Evolutionary conservation across 2,888 invertebrate genomes (phyloP).

Genomic region (Caenorhabditis imperialis): DNA sequence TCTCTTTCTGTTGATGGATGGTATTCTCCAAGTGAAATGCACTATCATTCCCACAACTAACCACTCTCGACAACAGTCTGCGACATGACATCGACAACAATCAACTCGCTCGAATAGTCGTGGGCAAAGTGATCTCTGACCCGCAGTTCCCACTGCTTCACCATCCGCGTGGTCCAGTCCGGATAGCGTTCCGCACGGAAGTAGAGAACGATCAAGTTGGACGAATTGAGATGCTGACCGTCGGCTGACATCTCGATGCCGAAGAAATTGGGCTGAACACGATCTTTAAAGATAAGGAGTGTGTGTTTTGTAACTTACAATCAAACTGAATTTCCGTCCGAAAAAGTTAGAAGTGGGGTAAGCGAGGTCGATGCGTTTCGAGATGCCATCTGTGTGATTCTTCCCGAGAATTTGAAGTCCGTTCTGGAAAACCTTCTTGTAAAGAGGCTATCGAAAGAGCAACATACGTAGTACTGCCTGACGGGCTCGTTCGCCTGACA

Average conservation of each 20-base stretch:
- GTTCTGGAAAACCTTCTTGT: conserved; percentile 60
- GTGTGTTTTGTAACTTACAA: conserved; percentile 28
- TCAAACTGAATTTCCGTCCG: conserved; percentile 52
- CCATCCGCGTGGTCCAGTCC: conserved; percentile 61
- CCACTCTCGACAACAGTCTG: conserved; percentile 58
- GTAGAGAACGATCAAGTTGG: conserved; percentile 59
- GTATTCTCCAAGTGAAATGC: no score
- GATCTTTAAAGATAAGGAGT: no score
- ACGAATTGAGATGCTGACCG: conserved; percentile 49
- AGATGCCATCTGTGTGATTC: conserved; percentile 46
- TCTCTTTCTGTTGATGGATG: background rate
- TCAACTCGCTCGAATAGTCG: conserved; percentile 46
- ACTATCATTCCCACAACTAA: conserved; percentile 18
- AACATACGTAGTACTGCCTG: conserved; percentile 56
- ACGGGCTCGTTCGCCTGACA: conserved; percentile 73
- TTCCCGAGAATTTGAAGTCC: conserved; percentile 66
- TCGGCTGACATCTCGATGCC: conserved; percentile 34
- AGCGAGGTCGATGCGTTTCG: conserved; percentile 52
- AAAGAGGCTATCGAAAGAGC: background rate
- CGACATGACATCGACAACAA: conserved; percentile 57
- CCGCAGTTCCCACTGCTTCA: conserved; percentile 63
- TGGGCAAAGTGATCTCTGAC: conserved; percentile 58
- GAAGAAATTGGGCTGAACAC: conserved; percentile 54
- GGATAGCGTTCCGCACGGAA: conserved; percentile 67
- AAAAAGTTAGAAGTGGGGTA: conserved; percentile 57